Evolutionary conservation across 1,140 invertebrate genomes (phyloP).

Genomic region (Venustaconcha ellipsiformis): DNA sequence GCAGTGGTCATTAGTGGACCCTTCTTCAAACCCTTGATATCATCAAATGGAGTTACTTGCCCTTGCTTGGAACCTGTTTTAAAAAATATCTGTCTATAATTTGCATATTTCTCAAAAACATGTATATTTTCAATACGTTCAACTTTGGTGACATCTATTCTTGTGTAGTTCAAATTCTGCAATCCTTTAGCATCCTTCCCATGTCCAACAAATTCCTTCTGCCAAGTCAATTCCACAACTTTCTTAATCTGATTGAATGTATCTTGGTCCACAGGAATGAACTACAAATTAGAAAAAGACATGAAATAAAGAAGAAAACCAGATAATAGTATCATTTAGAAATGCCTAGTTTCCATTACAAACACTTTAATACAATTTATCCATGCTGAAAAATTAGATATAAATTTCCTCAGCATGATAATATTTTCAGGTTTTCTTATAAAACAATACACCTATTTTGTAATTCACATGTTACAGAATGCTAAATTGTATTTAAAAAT

Average conservation of each 20-base stretch:
- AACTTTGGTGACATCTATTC: conserved; percentile 40
- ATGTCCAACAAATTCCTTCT: conserved; percentile 33
- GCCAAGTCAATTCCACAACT: conserved; percentile 43
- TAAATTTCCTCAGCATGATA: too few species aligned
- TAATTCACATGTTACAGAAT: too few species aligned
- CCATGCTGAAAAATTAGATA: too few species aligned
- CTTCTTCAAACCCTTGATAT: conserved; percentile 16
- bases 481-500: too few species aligned
- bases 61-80: conserved; percentile 26
- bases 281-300: conserved; percentile 4
- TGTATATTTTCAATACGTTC: conserved; percentile 49
- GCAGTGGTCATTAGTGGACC: conserved; percentile 32
- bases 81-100: conserved; percentile 41
- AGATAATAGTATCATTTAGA: too few species aligned
- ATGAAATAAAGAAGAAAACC: neutral
- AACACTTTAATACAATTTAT: too few species aligned
- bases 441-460: too few species aligned
- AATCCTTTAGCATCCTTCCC: conserved; percentile 44
- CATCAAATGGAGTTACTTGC: conserved; percentile 12
- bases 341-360: too few species aligned
- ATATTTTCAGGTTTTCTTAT: too few species aligned
- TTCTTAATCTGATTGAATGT: conserved; percentile 36
- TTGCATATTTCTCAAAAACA: conserved; percentile 44
- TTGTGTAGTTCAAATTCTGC: conserved; percentile 26
- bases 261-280: conserved; percentile 21